These are phyloP conservation scores for Cacatua alba DNA, from an alignment of 2,113 vertebrate species.

Conservation along the genomic window DNA sequence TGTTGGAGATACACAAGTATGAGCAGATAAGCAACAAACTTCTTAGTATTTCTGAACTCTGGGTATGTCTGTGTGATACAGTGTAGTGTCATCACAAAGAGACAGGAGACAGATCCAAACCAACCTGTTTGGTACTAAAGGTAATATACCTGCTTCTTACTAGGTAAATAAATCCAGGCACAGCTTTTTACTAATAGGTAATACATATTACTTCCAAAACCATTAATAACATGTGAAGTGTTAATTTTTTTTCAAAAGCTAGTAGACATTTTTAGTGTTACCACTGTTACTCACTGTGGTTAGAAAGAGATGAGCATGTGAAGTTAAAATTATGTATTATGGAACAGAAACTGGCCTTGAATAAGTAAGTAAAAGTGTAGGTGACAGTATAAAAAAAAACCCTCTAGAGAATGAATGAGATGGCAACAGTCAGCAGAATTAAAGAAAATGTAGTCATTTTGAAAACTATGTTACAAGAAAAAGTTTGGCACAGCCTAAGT, in stretches of 20 bases:
- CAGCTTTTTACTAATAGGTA: background rate
- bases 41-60: background rate
- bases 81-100: background rate
- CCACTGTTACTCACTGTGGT: background rate
- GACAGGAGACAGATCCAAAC: background rate
- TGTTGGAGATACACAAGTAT: background rate
- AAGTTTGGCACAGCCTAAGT: background rate
- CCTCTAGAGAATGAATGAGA: background rate
- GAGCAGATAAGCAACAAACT: background rate
- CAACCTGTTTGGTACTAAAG: background rate
- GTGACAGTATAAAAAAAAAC: background rate
- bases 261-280: background rate
- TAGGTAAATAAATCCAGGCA: background rate
- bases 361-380: background rate
- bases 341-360: background rate
- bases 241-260: background rate
- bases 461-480: conserved; percentile 18
- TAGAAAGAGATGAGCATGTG: background rate
- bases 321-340: background rate
- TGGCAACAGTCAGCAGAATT: background rate
- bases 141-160: background rate
- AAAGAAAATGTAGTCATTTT: background rate
- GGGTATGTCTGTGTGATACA: background rate
- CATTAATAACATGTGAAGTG: background rate
- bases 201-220: background rate